Evolutionary conservation across 2,888 invertebrate genomes (phyloP).

Genomic region (Cephus nigrinus): DNA sequence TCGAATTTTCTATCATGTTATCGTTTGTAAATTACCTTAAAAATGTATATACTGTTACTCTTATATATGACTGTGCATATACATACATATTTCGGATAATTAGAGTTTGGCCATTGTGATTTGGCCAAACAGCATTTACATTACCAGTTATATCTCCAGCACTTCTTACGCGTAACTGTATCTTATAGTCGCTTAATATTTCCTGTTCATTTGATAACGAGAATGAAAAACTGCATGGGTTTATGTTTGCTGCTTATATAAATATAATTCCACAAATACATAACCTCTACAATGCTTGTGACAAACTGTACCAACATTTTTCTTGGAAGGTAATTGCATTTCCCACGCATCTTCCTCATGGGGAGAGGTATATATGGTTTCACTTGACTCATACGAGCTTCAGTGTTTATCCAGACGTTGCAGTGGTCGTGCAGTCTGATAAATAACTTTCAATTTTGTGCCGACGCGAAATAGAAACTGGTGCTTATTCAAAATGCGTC

Average conservation of each 20-base stretch:
- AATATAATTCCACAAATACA: not conserved
- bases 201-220: not conserved
- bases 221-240: not conserved
- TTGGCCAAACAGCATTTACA: not conserved
- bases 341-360: conserved; percentile 15
- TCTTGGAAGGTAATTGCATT: conserved; percentile 17
- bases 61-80: no score
- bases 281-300: not conserved
- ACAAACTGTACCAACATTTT: not conserved
- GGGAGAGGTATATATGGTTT: conserved; percentile 1
- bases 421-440: not conserved
- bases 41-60: no score
- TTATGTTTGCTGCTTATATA: not conserved
- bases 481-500: not conserved
- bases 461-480: not conserved
- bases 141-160: not conserved
- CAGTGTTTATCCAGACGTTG: conserved; percentile 3
- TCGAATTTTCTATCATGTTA: not conserved
- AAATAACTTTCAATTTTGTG: not conserved
- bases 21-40: no score
- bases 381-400: not conserved
- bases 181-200: not conserved
- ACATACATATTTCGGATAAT: not conserved
- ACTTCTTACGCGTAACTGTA: not conserved
- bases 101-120: not conserved